These are phyloP conservation scores for Oeneis ivallda DNA, from an alignment of 2,888 invertebrate genomes.

Conservation along the genomic window DNA sequence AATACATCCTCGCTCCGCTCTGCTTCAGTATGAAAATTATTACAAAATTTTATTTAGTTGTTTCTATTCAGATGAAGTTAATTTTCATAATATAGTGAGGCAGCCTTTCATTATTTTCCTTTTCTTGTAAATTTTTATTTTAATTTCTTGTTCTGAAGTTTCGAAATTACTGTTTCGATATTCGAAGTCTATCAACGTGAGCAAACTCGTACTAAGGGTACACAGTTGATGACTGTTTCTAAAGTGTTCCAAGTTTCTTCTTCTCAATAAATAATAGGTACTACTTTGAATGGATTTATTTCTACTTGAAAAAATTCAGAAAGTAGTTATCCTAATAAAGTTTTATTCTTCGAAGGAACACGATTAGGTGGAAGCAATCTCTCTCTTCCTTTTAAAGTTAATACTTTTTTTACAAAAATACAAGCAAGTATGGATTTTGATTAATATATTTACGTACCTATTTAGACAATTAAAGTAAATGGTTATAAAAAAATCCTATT, in stretches of 20 bases:
- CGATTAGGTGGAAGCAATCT: not conserved
- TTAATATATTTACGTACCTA: too few relatives aligned
- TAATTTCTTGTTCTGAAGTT: too few relatives aligned
- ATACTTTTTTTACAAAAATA: not conserved
- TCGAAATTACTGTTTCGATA: not conserved
- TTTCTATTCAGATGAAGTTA: too few relatives aligned
- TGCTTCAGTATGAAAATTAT: too few relatives aligned
- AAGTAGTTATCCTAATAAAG: not conserved
- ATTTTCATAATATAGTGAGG: too few relatives aligned
- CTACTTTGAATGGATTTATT: slow-evolving; percentile 30
- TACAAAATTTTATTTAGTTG: too few relatives aligned
- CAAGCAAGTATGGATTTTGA: not conserved
- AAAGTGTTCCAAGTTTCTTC: slow-evolving; percentile 39
- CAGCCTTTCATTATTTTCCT: too few relatives aligned
- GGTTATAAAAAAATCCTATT: too few relatives aligned
- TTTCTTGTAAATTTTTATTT: not conserved
- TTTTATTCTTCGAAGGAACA: not conserved
- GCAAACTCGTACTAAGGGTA: not conserved
- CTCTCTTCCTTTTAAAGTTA: not conserved
- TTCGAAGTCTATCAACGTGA: not conserved
- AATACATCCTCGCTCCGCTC: not conserved
- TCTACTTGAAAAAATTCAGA: slow-evolving; percentile 17
- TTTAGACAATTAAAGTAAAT: too few relatives aligned
- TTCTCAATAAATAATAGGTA: slow-evolving; percentile 27
- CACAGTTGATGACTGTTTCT: slow-evolving; percentile 60